These are phyloP conservation scores for Lates calcarifer DNA, from an alignment of 2,113 vertebrate species.

Conservation along the genomic window DNA sequence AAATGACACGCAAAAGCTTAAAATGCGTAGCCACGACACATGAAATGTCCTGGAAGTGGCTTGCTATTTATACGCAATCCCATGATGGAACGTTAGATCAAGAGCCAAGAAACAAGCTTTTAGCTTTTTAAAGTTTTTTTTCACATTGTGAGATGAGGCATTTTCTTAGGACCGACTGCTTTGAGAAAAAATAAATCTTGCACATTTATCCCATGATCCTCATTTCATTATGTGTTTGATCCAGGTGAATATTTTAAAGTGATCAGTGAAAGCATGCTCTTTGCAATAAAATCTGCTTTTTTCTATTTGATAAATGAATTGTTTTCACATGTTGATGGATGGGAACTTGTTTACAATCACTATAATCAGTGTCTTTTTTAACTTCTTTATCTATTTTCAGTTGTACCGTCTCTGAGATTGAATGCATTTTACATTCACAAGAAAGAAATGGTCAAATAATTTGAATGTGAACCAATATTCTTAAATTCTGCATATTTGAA, in stretches of 20 bases:
- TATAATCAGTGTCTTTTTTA: neutral
- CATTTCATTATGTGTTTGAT: neutral
- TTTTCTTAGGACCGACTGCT: no score
- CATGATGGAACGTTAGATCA: no score
- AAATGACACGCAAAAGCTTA: no score
- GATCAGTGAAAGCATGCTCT: neutral
- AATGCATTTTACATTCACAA: neutral
- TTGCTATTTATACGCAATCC: no score
- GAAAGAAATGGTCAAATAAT: constrained; percentile 4
- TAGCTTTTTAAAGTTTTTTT: neutral
- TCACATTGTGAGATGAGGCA: no score
- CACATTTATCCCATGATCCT: no score
- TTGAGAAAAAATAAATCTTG: neutral
- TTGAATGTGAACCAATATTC: neutral
- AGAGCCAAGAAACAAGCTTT: no score
- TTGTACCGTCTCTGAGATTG: neutral
- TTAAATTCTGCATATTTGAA: neutral
- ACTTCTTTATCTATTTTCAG: neutral
- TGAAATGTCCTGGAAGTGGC: no score
- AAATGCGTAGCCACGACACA: no score
- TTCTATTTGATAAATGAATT: constrained; percentile 38
- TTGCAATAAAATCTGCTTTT: constrained; percentile 9
- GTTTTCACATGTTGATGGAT: constrained; percentile 65
- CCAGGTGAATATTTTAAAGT: neutral
- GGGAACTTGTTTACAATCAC: constrained; percentile 57